phyloP scores from a whole-genome alignment of 92 coral and sea anemone genomes.

The Scolanthus callimorphus region DNA sequence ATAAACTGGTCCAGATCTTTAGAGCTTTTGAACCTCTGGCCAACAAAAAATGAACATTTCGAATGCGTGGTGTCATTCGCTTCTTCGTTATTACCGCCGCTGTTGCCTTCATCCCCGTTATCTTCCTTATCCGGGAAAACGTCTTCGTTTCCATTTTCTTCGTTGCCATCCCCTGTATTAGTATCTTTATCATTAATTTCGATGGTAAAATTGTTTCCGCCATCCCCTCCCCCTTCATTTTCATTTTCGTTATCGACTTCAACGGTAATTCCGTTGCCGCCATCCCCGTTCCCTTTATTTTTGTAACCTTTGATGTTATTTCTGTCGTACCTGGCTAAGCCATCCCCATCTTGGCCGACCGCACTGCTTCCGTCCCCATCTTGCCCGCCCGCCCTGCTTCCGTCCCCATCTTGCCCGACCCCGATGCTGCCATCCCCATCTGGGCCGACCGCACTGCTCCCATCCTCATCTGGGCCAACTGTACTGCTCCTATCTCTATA shows the following conservation, averaged over 20 bases:
- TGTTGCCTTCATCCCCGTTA: background rate
- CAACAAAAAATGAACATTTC: conserved; percentile 21
- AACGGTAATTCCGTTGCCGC: background rate
- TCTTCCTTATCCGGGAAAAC: background rate
- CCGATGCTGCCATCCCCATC: too few relatives aligned
- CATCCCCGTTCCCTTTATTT: background rate
- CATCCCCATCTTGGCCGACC: too few relatives aligned
- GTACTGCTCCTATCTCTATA: too few relatives aligned
- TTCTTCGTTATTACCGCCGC: background rate
- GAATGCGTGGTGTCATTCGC: background rate
- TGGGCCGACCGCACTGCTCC: too few relatives aligned
- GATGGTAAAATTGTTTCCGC: too few relatives aligned
- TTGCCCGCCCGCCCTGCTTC: too few relatives aligned
- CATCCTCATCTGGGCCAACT: too few relatives aligned
- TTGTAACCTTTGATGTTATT: background rate
- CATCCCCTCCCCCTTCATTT: too few relatives aligned
- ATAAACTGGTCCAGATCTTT: conserved; percentile 19
- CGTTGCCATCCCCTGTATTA: background rate
- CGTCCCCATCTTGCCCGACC: too few relatives aligned
- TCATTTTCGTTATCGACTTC: background rate
- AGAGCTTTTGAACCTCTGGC: conserved; percentile 27
- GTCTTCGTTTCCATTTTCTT: background rate
- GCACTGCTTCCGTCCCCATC: too few relatives aligned
- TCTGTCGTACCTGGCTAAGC: too few relatives aligned
- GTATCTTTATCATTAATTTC: too few relatives aligned